Conservation (phyloP, 2,888 invertebrate species). For the Cephus spinipes region DNA sequence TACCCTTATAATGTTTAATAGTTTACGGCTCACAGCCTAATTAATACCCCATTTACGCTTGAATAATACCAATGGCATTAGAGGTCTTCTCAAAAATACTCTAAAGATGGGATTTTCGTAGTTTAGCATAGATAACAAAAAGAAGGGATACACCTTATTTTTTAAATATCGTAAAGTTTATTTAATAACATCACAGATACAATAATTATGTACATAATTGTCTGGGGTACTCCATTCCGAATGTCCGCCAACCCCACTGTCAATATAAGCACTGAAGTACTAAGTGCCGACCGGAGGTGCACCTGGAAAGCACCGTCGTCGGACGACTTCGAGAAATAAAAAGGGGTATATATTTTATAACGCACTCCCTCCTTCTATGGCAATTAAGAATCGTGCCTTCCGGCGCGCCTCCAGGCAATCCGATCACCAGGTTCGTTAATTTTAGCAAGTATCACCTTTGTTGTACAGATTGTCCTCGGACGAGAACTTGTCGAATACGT, state of each 20-base stretch:
- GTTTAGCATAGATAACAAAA: background rate
- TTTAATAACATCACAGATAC: constrained; percentile 65
- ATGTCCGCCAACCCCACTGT: constrained; percentile 42
- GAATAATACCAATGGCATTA: background rate
- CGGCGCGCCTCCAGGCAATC: background rate
- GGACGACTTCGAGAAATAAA: constrained; percentile 33
- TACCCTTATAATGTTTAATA: background rate
- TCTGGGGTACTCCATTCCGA: constrained; percentile 29
- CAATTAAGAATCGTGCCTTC: constrained; percentile 27
- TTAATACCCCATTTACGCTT: background rate
- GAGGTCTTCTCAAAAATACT: background rate
- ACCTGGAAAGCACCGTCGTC: constrained; percentile 40
- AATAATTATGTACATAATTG: constrained; percentile 64
- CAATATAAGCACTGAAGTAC: constrained; percentile 59
- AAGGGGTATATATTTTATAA: constrained; percentile 25
- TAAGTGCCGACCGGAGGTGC: constrained; percentile 52
- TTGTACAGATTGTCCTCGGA: constrained; percentile 60
- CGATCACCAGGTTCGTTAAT: background rate
- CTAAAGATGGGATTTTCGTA: background rate
- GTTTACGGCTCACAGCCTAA: background rate
- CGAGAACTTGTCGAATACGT: constrained; percentile 60
- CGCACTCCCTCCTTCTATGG: background rate
- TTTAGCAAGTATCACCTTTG: constrained; percentile 24
- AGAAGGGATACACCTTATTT: background rate
- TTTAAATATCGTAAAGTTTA: constrained; percentile 64